phyloP scores from a whole-genome alignment of 1,140 invertebrate genomes.

The Eciton burchellii region DNA sequence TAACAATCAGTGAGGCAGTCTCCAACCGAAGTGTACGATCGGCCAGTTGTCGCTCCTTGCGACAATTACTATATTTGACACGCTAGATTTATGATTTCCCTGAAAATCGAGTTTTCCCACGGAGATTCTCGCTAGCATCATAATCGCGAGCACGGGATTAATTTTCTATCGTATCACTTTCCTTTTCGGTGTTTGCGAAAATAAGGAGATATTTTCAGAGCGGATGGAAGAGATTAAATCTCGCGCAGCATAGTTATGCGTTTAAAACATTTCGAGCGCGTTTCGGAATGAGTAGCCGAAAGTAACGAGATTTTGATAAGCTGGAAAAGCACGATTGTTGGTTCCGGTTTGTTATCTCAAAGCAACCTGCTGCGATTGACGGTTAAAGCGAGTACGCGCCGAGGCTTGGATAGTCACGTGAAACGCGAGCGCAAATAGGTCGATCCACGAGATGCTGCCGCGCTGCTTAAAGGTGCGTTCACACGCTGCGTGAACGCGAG shows the following conservation, averaged over 20 bases:
- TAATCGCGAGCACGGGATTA: constrained; percentile 10
- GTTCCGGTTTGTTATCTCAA: background rate
- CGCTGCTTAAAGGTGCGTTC: background rate
- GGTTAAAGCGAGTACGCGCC: background rate
- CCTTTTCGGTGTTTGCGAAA: background rate
- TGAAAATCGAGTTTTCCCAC: constrained; percentile 18
- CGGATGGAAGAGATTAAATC: background rate
- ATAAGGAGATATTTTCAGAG: background rate
- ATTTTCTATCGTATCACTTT: background rate
- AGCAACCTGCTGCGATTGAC: background rate
- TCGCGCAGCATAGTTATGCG: background rate
- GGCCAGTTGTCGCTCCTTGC: no score
- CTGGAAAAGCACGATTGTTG: background rate
- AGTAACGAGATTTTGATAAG: background rate
- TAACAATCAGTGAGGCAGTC: no score
- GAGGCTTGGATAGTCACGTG: background rate
- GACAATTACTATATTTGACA: constrained; percentile 14
- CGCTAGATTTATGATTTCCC: constrained; percentile 18
- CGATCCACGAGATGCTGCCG: background rate
- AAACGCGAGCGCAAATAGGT: constrained; percentile 12
- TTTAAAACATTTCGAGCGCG: background rate
- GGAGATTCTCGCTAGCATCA: constrained; percentile 15
- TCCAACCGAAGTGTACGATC: no score
- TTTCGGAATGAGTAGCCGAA: background rate
- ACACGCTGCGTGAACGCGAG: background rate